A percentile compares a stretch with the other conserved stretches of the same genome.
Evolutionary conservation across 37 sponge, comb jelly and placozoan genomes (phyloP).

Genomic region (Corticium candelabrum): DNA sequence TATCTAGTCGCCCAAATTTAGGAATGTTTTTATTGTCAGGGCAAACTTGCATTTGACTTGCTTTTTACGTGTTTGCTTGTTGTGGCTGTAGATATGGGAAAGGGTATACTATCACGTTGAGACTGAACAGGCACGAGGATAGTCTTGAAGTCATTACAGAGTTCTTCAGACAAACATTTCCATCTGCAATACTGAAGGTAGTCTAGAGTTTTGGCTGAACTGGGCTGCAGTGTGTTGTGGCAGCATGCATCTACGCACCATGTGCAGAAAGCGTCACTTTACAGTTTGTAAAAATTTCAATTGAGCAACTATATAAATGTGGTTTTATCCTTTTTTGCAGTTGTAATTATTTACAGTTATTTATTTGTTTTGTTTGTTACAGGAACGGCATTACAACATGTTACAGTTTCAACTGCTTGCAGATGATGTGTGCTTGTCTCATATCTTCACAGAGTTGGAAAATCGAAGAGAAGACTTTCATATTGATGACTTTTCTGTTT

Average conservation of each 20-base stretch:
- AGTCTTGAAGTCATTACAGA: not conserved
- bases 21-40: no score
- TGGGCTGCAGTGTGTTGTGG: no score
- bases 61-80: no score
- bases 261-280: no score
- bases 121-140: not conserved
- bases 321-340: no score
- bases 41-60: no score
- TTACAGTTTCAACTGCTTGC: not conserved
- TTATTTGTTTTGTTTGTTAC: not conserved
- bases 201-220: no score
- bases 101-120: not conserved
- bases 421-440: not conserved
- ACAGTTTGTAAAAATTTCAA: no score
- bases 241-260: no score
- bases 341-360: no score
- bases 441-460: not conserved
- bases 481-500: not conserved
- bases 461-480: not conserved
- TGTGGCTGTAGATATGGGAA: not conserved
- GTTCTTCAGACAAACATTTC: conserved; percentile 8
- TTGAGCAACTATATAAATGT: no score
- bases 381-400: not conserved
- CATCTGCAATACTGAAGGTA: not conserved
- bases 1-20: no score